phyloP scores from a whole-genome alignment of 2,888 invertebrate species.

The Rambutsinella grinnellia region DNA sequence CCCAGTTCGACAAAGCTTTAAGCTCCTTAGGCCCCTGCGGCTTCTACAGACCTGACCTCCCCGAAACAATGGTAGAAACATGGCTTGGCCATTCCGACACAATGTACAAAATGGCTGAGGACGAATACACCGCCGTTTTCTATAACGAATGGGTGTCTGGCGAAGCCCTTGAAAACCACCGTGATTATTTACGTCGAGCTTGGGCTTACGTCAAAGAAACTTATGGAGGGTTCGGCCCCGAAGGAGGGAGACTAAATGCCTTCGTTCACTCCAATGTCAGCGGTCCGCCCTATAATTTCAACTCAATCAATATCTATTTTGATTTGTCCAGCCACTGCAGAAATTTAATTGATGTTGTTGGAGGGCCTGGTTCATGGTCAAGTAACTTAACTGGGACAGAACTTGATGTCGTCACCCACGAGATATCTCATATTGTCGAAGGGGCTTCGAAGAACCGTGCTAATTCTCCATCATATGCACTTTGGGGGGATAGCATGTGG shows the following conservation, averaged over 20 bases:
- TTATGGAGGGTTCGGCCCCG: slow-evolving; percentile 47
- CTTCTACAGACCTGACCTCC: slow-evolving; percentile 1
- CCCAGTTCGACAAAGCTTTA: too few relatives aligned
- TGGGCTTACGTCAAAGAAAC: slow-evolving; percentile 41
- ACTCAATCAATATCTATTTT: slow-evolving; percentile 31
- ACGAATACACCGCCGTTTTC: slow-evolving; percentile 41
- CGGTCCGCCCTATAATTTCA: slow-evolving; percentile 7
- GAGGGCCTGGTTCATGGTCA: not conserved
- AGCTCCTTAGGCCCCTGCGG: slow-evolving; percentile 43
- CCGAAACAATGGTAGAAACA: slow-evolving; percentile 18
- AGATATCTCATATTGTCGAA: slow-evolving; percentile 60
- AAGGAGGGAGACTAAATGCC: slow-evolving; percentile 23
- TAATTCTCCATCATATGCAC: slow-evolving; percentile 49
- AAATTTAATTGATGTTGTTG: slow-evolving; percentile 30
- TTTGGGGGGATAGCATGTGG: slow-evolving; percentile 52
- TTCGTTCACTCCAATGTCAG: slow-evolving; percentile 21
- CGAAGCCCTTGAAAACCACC: slow-evolving; percentile 14
- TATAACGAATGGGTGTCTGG: slow-evolving; percentile 29
- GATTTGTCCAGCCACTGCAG: slow-evolving; percentile 33
- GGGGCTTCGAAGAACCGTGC: slow-evolving; percentile 34
- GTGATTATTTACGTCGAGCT: slow-evolving; percentile 13
- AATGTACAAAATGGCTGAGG: slow-evolving; percentile 34
- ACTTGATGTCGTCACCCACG: slow-evolving; percentile 52
- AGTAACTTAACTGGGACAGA: slow-evolving; percentile 16
- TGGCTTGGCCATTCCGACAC: slow-evolving; percentile 46